A percentile compares a stretch with the other conserved stretches of the same genome.
Evolutionary conservation across 2,888 invertebrate genomes (phyloP).

Genomic region (Chymomyza fuscimana): DNA sequence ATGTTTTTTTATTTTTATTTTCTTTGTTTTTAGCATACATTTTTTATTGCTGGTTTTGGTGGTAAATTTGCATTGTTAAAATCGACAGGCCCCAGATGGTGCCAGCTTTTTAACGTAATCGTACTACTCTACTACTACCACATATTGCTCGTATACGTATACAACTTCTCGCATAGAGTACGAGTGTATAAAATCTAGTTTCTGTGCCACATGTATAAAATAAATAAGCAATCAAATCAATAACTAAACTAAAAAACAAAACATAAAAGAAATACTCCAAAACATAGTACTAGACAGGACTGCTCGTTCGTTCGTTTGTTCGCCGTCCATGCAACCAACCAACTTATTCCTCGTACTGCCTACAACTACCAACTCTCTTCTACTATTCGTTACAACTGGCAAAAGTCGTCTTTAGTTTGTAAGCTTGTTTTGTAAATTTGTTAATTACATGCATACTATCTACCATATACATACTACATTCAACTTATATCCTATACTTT

Average conservation of each 20-base stretch:
- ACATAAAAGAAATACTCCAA: background rate
- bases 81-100: conserved; percentile 71
- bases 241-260: background rate
- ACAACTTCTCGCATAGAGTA: background rate
- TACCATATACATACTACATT: background rate
- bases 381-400: background rate
- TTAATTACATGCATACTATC: conserved; percentile 28
- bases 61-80: conserved; percentile 72
- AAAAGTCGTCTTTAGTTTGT: conserved; percentile 61
- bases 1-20: conserved; percentile 72
- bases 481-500: too few species aligned
- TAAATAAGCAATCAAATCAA: conserved; percentile 2
- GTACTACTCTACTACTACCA: background rate
- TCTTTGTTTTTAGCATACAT: conserved; percentile 78
- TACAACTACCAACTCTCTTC: conserved; percentile 39
- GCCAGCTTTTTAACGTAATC: conserved; percentile 61
- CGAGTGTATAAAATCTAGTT: background rate
- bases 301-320: conserved; percentile 28
- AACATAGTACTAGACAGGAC: background rate
- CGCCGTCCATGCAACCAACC: conserved; percentile 37
- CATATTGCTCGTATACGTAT: background rate
- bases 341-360: conserved; percentile 36
- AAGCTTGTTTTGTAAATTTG: conserved; percentile 54
- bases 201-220: background rate
- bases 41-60: conserved; percentile 79